Base-by-base conservation (phyloP, 2,113 vertebrate species). In the Peromyscus leucopus region DNA sequence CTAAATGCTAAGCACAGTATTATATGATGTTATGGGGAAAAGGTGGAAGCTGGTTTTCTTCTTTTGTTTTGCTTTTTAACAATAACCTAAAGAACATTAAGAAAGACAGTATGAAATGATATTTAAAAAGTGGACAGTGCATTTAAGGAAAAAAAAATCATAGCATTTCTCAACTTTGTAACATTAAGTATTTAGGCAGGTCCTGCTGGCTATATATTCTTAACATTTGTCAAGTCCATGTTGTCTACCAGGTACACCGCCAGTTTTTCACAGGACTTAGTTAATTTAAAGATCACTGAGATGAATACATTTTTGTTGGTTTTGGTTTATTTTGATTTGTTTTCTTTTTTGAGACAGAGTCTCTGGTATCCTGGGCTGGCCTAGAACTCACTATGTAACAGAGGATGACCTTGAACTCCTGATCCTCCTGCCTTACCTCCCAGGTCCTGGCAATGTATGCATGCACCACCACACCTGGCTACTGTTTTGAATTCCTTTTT, bases 401-500 rank as follows among this genome's bases (percentile, higher is more conserved):
- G 36, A 74, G 69, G 71, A 39, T 10, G n/a, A 74, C 3, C 31
- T 71, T 71, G 85, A 87, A 51, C 31, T 87, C 19, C 61, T 69
- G 28, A 71, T 8, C 2, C 46, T 51, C 2, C 67, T 48, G 3
- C 51, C 85, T 26, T 16, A 13, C 48, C 21, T 15, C 46, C 19
- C 33, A 55, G 19, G 3, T 26, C 21, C 85, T 24, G 12, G 28
- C 11, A 24, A 24, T 55, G 42, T 51, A 8, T 22, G 2, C 19
- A 15, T 48, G 8, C 9, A 10, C 33, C 6, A 87, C 42, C 9
- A 24, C 33, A 55, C 39, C 46, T 51, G 31, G 42, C 3, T 87
- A 16, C 24, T 69, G 33, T 46, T 87, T 94, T 59, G 89, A 94
- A 89, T 86, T 6, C 22, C 42, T 59, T 93, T 94, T 94, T 72